Conservation (phyloP, 2,888 invertebrate species). For the Chymomyza fuscimana region DNA sequence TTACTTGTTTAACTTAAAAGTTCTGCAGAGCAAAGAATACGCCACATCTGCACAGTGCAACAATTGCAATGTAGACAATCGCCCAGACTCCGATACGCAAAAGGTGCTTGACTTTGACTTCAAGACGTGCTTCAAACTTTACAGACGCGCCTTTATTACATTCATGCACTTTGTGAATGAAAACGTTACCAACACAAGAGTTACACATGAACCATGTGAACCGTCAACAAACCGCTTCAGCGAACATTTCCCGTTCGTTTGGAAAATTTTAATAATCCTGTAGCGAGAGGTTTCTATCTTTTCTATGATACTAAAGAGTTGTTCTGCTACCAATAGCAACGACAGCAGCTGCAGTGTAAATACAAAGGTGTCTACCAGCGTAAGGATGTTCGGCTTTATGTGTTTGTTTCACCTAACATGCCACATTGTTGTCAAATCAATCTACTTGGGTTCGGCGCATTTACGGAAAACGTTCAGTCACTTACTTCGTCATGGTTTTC, state of each 20-base stretch:
- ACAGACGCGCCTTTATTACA: slow-evolving; percentile 31
- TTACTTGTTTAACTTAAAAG: background rate
- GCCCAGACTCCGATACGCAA: background rate
- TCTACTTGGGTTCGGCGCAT: slow-evolving; percentile 40
- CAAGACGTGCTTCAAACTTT: slow-evolving; percentile 49
- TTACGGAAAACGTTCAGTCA: slow-evolving; percentile 50
- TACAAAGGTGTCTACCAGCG: background rate
- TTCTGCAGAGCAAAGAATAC: background rate
- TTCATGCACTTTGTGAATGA: background rate
- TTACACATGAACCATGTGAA: slow-evolving; percentile 38
- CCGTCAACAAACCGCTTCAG: slow-evolving; percentile 56
- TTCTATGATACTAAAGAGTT: slow-evolving; percentile 31
- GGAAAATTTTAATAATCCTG: slow-evolving; percentile 75
- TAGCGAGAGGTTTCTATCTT: slow-evolving; percentile 54
- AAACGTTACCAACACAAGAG: background rate
- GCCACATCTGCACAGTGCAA: background rate
- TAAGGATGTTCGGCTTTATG: background rate
- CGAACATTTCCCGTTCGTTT: slow-evolving; percentile 56
- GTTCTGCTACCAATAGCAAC: slow-evolving; percentile 11
- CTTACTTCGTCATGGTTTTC: no score
- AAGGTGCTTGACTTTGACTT: background rate
- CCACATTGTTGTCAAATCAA: slow-evolving; percentile 61
- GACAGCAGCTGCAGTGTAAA: slow-evolving; percentile 22
- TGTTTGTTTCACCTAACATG: slow-evolving; percentile 26
- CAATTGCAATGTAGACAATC: background rate